Evolutionary conservation across 2,113 vertebrate species (phyloP).

Genomic region (Dendrocopos noguchii): DNA sequence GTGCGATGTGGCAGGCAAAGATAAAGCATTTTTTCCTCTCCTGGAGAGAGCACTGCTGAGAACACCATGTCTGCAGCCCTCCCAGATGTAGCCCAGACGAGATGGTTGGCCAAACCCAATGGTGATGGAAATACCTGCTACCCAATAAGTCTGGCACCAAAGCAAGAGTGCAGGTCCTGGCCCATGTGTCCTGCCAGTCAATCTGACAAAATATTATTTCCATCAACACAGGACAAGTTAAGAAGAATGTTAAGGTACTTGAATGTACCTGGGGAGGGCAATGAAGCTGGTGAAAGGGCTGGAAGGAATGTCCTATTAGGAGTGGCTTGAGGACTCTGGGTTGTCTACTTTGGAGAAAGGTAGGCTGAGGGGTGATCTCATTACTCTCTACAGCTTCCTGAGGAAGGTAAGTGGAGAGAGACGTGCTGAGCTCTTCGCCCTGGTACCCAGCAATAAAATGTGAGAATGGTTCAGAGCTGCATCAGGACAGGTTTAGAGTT

Average conservation of each 20-base stretch:
- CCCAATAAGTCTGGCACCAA: background rate
- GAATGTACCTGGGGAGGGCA: background rate
- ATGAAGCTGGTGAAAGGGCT: background rate
- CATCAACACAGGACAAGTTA: background rate
- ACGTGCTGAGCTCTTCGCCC: background rate
- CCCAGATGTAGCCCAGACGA: background rate
- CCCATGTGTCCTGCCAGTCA: background rate
- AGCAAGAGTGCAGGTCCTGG: background rate
- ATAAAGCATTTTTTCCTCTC: background rate
- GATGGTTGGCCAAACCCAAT: background rate
- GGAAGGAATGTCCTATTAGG: background rate
- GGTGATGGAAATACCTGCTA: background rate
- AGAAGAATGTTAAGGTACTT: background rate
- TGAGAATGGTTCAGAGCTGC: background rate
- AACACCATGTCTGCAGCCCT: background rate
- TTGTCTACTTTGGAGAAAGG: background rate
- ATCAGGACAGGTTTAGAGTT: too few species aligned
- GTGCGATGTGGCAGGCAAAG: background rate
- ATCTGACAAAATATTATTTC: background rate
- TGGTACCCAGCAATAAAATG: background rate
- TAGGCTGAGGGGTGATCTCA: too few species aligned
- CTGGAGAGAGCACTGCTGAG: background rate
- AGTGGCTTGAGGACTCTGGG: background rate
- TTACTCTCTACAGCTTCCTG: too few species aligned
- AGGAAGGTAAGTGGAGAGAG: background rate